Conservation (phyloP, 1,140 invertebrate species). For the Anagrus nilaparvatae region DNA sequence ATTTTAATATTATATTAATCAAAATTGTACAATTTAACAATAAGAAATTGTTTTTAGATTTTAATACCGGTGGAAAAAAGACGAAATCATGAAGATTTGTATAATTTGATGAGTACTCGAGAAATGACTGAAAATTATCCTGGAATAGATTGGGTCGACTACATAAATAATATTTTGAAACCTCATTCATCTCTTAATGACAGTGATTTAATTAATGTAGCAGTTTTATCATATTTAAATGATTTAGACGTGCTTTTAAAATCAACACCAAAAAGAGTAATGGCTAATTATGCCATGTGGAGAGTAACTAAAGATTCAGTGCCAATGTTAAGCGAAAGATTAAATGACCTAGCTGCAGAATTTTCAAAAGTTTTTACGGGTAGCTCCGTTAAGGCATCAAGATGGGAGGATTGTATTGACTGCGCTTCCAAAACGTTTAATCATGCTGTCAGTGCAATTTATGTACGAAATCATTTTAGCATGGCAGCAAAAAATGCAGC, state of each 20-base stretch:
- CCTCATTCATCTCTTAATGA: too few species aligned
- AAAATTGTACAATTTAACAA: too few species aligned
- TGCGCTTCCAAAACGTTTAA: conserved; percentile 60
- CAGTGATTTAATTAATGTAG: too few species aligned
- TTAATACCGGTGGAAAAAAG: conserved; percentile 52
- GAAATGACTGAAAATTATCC: conserved; percentile 42
- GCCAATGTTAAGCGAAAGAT: too few species aligned
- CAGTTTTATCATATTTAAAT: too few species aligned
- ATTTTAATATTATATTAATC: too few species aligned
- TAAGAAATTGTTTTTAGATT: conserved; percentile 35
- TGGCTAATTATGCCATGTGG: conserved; percentile 60
- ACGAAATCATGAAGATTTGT: conserved; percentile 52
- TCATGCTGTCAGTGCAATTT: conserved; percentile 65
- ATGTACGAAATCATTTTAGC: conserved; percentile 66
- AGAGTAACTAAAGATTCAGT: conserved; percentile 61
- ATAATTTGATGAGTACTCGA: conserved; percentile 53
- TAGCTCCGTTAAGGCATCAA: too few species aligned
- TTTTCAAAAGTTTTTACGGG: too few species aligned
- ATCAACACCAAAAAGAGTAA: conserved; percentile 48
- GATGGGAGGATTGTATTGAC: conserved; percentile 78
- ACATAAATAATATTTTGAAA: conserved; percentile 43
- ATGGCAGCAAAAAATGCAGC: conserved; percentile 61
- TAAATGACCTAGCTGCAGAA: too few species aligned
- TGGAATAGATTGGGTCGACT: conserved; percentile 45
- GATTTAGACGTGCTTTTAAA: too few species aligned